Base-by-base conservation (phyloP, 23 tunicate species). In the Ciona savignyi region DNA sequence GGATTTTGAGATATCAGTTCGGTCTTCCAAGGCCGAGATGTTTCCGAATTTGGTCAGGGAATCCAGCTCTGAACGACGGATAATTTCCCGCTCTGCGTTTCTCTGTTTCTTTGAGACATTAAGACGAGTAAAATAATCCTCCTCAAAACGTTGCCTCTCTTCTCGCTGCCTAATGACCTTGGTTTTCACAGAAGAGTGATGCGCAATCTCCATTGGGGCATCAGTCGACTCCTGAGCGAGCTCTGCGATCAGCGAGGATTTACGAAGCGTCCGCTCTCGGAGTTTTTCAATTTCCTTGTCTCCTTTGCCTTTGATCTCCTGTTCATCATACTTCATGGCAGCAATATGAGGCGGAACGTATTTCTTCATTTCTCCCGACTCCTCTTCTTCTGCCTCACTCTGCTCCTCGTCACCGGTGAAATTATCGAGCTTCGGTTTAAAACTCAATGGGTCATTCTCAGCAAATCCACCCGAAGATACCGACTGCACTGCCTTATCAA, bases 1-100 rank as follows among this genome's bases (percentile, higher is more conserved):
- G n/a, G n/a, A n/a, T n/a, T n/a, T n/a, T n/a, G n/a, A n/a, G n/a
- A n/a, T n/a, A n/a, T n/a, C n/a, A n/a, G n/a, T n/a, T n/a, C n/a
- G n/a, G 30, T 65, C 83, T 56, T 79, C 83, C 20, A 79, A 35
- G 0, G 66, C 83, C 30, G 76, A 81, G 19, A 80, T 62, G 51
- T 80, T 83, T 23, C 93, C 85, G 65, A 86, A 86, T 30, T 73
- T 86, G 30, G 93, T 56, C 25, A 86, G 74, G 1, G 93, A 79
- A 33, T 80, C 93, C 32, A 86, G 73, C 32, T 86, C 93, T 0
- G 93, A 86, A 27, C 76, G 66, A 29, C 72, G 76, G 67, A 86
- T 23, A 35, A 66, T 23, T 6, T 75, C 42, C 34, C 69, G 74
- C 34, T 80, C 93, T 23, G 33, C 25, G 1, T 35, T 48, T 66